Evolutionary conservation across 1,140 invertebrate species (phyloP).

Genomic region (Psilanteris sp.): DNA sequence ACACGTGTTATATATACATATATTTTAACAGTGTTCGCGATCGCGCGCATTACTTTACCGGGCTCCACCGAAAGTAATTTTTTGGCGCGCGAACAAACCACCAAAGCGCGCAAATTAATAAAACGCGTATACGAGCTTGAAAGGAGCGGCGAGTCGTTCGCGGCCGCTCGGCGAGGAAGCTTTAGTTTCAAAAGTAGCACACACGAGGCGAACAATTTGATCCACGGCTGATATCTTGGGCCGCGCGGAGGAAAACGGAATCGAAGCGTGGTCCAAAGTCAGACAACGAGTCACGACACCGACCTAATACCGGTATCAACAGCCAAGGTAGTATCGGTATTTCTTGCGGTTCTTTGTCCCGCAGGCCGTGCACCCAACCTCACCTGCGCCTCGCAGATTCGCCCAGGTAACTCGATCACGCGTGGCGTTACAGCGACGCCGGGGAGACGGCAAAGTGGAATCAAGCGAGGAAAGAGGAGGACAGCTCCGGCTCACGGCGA

Average conservation of each 20-base stretch:
- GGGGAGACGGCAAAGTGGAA: conserved; percentile 48
- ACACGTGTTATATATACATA: too few species aligned
- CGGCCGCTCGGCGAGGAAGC: too few species aligned
- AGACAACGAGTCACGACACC: conserved; percentile 65
- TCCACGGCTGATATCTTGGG: conserved; percentile 8
- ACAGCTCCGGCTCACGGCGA: conserved; percentile 9
- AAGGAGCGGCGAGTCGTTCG: too few species aligned
- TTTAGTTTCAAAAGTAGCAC: too few species aligned
- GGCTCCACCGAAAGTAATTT: too few species aligned
- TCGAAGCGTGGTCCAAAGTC: conserved; percentile 20
- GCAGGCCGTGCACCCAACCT: conserved; percentile 72
- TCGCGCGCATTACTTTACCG: too few species aligned
- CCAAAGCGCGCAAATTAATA: too few species aligned
- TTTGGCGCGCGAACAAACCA: too few species aligned
- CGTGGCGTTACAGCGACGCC: conserved; percentile 65
- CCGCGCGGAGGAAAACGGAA: not conserved
- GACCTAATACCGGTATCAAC: conserved; percentile 66
- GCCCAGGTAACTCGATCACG: conserved; percentile 77
- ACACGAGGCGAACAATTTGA: not conserved
- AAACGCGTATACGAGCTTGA: too few species aligned
- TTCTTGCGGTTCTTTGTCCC: conserved; percentile 78
- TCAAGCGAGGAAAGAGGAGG: conserved; percentile 53
- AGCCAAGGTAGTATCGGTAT: conserved; percentile 74
- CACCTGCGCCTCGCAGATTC: conserved; percentile 71
- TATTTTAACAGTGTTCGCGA: too few species aligned